Evolutionary conservation across 2,888 invertebrate genomes (phyloP), one percentile per base, ranked within the genome.

Genomic region (Dryadula phaetusa): DNA sequence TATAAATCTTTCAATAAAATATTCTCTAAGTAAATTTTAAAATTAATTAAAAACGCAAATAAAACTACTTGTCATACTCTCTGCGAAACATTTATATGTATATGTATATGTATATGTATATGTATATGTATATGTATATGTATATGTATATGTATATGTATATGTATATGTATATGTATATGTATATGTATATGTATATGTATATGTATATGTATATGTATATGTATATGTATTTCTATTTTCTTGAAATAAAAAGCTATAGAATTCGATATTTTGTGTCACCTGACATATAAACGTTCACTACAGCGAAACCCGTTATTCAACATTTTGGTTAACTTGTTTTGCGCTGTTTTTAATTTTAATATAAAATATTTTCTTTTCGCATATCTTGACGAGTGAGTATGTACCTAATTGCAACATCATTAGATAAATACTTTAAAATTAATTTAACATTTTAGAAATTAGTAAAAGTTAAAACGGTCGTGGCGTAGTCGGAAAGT

Each of bases 221-320:
- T 6, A 28, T 6, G 6, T 28, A 6, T 28, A 6, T 6, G 28
- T 28, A 28, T 44, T 8, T 56, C n/a, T 40, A 34, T 34, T 18
- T 47, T 42, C 28, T 28, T 20, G 25, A 40, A 40, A 56, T 4
- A 16, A 56, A 22, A 40, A 40, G 10, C 28, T 32, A 52, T 16
- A 22, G n/a, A 40, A 25, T 56, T 56, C 40, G 16, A 65, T n/a
- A 49, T 47, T 65, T 49, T n/a, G 49, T 58, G 49, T 49, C 60
- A 60, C 58, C 53, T 53, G 61, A 53, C 66, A 63, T 54, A 62
- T 44, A 52, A 66, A 62, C 62, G 34, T 66, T 62, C 62, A 46
- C 54, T 62, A 61, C 12, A 53, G 44, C 25, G 44, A 66, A 66
- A 66, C 66, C 66, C 46, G 66, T 66, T 66, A 54, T 46, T 44